Conservation (phyloP, 2,888 invertebrate genomes). For the Trimorus sp. region DNA sequence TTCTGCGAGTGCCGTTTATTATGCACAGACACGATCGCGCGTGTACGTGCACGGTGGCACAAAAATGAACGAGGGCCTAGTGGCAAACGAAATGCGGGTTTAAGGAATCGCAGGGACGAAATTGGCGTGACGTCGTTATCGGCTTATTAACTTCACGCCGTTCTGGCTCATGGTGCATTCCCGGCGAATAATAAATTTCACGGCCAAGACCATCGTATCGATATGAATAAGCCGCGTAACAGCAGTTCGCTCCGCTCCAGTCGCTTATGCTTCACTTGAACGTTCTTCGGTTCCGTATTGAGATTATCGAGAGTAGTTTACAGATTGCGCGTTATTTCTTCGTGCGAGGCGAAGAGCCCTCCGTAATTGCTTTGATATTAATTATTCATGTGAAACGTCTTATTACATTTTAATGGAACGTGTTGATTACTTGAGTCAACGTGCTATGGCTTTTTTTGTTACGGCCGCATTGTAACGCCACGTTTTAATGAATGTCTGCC, state of each 20-base stretch:
- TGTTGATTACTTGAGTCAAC: too few species aligned
- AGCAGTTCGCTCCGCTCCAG: slow-evolving; percentile 65
- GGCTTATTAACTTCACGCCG: slow-evolving; percentile 73
- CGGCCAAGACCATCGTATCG: slow-evolving; percentile 65
- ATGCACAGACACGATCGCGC: slow-evolving; percentile 28
- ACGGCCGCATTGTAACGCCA: too few species aligned
- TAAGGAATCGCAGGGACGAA: slow-evolving; percentile 34
- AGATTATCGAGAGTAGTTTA: slow-evolving; percentile 54
- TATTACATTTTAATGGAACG: slow-evolving; percentile 1
- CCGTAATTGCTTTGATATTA: neutral
- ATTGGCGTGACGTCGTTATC: slow-evolving; percentile 65
- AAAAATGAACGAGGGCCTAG: slow-evolving; percentile 40
- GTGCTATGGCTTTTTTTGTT: too few species aligned
- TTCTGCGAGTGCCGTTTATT: slow-evolving; percentile 44
- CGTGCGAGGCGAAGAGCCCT: slow-evolving; percentile 1
- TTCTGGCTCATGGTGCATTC: slow-evolving; percentile 66
- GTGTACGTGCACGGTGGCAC: slow-evolving; percentile 3
- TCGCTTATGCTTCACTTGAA: slow-evolving; percentile 59
- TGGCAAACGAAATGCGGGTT: slow-evolving; percentile 36
- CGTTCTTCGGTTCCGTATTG: slow-evolving; percentile 53
- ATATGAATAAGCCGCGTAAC: slow-evolving; percentile 65
- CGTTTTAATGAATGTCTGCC: too few species aligned
- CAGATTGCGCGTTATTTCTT: slow-evolving; percentile 42
- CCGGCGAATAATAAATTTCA: slow-evolving; percentile 68
- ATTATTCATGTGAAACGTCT: neutral